Conservation (phyloP, 1,140 invertebrate species). For the Zaprionus gabonicus region DNA sequence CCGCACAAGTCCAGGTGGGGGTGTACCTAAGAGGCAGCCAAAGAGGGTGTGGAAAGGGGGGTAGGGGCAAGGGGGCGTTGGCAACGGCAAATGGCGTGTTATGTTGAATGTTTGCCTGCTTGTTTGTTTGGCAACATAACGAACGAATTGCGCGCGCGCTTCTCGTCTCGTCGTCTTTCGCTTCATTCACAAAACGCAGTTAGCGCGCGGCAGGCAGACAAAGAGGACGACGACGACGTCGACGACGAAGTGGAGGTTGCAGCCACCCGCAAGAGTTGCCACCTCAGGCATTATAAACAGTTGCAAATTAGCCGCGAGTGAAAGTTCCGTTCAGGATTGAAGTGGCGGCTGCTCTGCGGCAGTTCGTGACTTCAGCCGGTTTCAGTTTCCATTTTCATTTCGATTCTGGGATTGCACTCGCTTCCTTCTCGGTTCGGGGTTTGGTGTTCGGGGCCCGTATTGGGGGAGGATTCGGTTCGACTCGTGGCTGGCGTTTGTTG, state of each 20-base stretch:
- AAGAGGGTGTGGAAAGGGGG: slow-evolving; percentile 3
- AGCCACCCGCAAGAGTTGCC: slow-evolving; percentile 27
- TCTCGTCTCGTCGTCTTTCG: slow-evolving; percentile 7
- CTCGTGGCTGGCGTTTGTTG: slow-evolving; percentile 52
- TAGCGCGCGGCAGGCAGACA: slow-evolving; percentile 66
- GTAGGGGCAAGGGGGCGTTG: slow-evolving; percentile 16
- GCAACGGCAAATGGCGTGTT: slow-evolving; percentile 37
- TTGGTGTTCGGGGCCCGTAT: not conserved
- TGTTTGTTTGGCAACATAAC: slow-evolving; percentile 76
- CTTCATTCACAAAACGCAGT: slow-evolving; percentile 81
- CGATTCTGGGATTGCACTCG: not conserved
- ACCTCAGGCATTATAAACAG: slow-evolving; percentile 17
- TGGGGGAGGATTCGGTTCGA: not conserved
- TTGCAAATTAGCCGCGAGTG: slow-evolving; percentile 42
- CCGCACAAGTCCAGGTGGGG: slow-evolving; percentile 11
- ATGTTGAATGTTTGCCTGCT: slow-evolving; percentile 47
- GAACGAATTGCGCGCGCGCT: slow-evolving; percentile 45
- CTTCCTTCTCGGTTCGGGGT: not conserved
- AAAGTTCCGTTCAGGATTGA: slow-evolving; percentile 39
- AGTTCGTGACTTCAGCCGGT: slow-evolving; percentile 68
- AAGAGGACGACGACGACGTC: slow-evolving; percentile 25
- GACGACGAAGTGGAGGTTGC: slow-evolving; percentile 47
- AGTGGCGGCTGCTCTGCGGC: slow-evolving; percentile 48
- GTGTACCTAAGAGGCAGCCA: not conserved
- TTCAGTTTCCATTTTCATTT: slow-evolving; percentile 31